phyloP scores from a whole-genome alignment of 2,797 vertebrate species.

The Anguilla pacifica region DNA sequence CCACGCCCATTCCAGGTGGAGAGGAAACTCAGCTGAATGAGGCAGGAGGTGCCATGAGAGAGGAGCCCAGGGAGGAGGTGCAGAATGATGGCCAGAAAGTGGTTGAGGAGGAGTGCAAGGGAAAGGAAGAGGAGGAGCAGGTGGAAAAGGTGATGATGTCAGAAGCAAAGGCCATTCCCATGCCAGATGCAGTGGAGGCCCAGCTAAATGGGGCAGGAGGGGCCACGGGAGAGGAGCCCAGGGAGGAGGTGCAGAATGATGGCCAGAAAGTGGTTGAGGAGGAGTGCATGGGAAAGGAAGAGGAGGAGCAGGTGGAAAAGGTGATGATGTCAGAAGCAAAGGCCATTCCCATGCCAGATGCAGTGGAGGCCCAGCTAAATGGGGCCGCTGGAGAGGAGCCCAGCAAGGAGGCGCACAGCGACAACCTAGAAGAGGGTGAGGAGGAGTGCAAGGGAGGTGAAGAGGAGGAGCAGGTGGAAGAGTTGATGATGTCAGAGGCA shows the following conservation, averaged over 20 bases:
- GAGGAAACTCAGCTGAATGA: constrained; percentile 32
- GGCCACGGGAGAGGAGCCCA: too few relatives aligned
- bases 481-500: constrained; percentile 32
- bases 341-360: too few relatives aligned
- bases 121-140: constrained; percentile 26
- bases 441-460: too few relatives aligned
- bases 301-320: constrained; percentile 23
- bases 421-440: constrained; percentile 43
- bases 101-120: constrained; percentile 16
- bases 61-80: constrained; percentile 37
- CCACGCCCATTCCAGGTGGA: neutral
- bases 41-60: neutral
- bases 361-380: constrained; percentile 29
- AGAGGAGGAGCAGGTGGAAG: constrained; percentile 34
- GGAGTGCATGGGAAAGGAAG: neutral
- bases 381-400: neutral
- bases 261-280: constrained; percentile 45
- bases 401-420: constrained; percentile 32
- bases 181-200: too few relatives aligned
- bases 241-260: constrained; percentile 39
- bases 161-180: constrained; percentile 7
- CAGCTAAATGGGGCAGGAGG: too few relatives aligned
- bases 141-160: constrained; percentile 12
- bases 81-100: constrained; percentile 53
- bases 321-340: constrained; percentile 15